Base-by-base conservation (phyloP, 2,888 invertebrate species). In the Suillia variegata region DNA sequence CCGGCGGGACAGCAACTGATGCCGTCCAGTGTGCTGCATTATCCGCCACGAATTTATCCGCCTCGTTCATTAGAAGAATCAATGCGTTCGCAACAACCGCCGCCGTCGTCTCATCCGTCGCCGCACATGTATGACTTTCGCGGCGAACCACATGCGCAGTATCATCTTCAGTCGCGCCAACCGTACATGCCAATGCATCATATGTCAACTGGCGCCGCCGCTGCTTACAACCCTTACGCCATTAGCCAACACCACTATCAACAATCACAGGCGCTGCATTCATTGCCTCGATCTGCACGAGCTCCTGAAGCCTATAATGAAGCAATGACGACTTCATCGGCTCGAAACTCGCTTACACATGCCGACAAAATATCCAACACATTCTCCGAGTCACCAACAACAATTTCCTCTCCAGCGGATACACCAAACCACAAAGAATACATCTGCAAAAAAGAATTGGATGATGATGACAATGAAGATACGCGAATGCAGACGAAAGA, bases 11-110 rank as follows among this genome's bases (percentile, higher is more conserved):
- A 75, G 51, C 78, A 74, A 61, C 65, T 74, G 54, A 65, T 75
- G 53, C 77, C 78, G 48, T 74, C 78, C 42, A 76, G 76, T 54
- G 75, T 78, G 47, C 64, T 78, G 20, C 78, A 78, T 58, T 78
- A 78, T 62, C 76, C 78, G 22, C 71, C 77, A 49, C 68, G 73
- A 21, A 61, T 26, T 2, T 45, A 54, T 49, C 38, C 62, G 17
- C 26, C 34, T n/a, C 13, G 58, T 50, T 62, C 62, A 33, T 54
- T 24, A 5, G 49, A 50, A 15, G 31, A 64, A 20, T 62, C 6
- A 5, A 26, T 62, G 5, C 47, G 47, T 8, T 58, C 59, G 42
- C 65, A 62, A 38, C 64, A 49, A 21, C 34, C 12, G 22, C 58
- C 49, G 48, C 45, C 33, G 33, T 15, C 20, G n/a, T 12, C 15